Evolutionary conservation across 2,888 invertebrate genomes (phyloP), one percentile per base, ranked within the genome.

Genomic region (Odiellus spinosus): DNA sequence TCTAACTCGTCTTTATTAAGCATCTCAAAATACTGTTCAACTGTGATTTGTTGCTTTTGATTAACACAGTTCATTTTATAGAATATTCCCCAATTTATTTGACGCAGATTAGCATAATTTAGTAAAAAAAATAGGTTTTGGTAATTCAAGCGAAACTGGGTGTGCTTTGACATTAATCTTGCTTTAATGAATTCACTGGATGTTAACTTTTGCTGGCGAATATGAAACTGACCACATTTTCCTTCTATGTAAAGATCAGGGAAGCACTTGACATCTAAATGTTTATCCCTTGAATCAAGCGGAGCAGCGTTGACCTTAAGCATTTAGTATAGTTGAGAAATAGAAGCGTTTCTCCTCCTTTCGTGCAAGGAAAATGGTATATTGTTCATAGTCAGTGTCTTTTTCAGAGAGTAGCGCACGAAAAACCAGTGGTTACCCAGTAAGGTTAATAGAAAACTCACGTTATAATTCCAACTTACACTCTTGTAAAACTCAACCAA

Each of bases 1-100:
- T 44, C 44, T 18, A 44, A 17, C 11, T 36, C 34, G 11, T 44
- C n/a, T 10, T 33, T 44, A n/a, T 32, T 19, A 17, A 44, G 12
- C 34, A 44, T 44, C n/a, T 34, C 35, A 17, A 44, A 44, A 14
- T 33, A 44, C 18, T 35, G 10, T 35, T 35, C 6, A 17, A 20
- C 36, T 8, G 42, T 42, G 10, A 42, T 20, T 19, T 42, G 21
- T 26, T 18, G 3, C 14, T n/a, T 42, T 15, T n/a, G 20, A 21
- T 42, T 17, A 15, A 34, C 19, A 34, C 15, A n/a, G 10, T 44
- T 44, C 19, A 44, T 18, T 44, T 35, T 44, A 17, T 44, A 20
- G 35, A 44, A 44, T 1, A 44, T 44, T 14, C 44, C 44, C 10
- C 12, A n/a, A 12, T 34, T 44, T 44, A 44, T 18, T 10, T 44